These are phyloP conservation scores for Polydesmus complanatus DNA, from an alignment of 2,888 invertebrate genomes.

Conservation along the genomic window DNA sequence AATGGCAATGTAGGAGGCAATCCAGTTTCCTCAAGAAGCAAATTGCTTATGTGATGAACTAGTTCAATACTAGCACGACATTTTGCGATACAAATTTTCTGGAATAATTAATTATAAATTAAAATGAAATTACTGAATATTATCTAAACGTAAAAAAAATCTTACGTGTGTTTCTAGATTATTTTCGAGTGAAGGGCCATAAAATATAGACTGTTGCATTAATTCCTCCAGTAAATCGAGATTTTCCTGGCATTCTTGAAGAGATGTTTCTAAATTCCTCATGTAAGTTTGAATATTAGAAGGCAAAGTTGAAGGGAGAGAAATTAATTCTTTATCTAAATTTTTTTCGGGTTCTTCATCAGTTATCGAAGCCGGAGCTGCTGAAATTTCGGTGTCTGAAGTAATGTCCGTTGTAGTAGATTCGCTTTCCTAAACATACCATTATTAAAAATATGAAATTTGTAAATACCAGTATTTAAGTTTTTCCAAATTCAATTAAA, in stretches of 20 bases:
- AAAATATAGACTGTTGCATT: constrained; percentile 18
- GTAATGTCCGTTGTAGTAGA: not conserved
- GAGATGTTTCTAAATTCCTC: constrained; percentile 56
- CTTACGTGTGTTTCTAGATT: constrained; percentile 20
- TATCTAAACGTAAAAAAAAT: not conserved
- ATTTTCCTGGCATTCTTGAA: constrained; percentile 53
- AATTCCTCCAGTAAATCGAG: constrained; percentile 48
- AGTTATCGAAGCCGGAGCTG: too few species aligned
- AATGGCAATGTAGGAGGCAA: constrained; percentile 35
- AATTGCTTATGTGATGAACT: constrained; percentile 59
- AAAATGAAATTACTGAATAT: not conserved
- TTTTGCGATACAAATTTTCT: constrained; percentile 57
- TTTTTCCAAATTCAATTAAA: not conserved
- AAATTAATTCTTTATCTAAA: not conserved
- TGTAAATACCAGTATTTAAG: not conserved
- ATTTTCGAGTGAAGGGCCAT: constrained; percentile 17
- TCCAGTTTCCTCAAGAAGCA: constrained; percentile 49
- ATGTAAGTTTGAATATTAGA: constrained; percentile 71
- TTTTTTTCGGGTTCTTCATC: not conserved
- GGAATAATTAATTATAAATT: constrained; percentile 19
- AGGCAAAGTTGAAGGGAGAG: constrained; percentile 26
- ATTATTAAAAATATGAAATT: not conserved
- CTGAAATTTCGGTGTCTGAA: not conserved
- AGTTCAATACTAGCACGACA: constrained; percentile 69
- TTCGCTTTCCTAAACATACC: not conserved